These are phyloP conservation scores for Papilio xuthus DNA, from an alignment of 1,140 invertebrate genomes.

Conservation along the genomic window DNA sequence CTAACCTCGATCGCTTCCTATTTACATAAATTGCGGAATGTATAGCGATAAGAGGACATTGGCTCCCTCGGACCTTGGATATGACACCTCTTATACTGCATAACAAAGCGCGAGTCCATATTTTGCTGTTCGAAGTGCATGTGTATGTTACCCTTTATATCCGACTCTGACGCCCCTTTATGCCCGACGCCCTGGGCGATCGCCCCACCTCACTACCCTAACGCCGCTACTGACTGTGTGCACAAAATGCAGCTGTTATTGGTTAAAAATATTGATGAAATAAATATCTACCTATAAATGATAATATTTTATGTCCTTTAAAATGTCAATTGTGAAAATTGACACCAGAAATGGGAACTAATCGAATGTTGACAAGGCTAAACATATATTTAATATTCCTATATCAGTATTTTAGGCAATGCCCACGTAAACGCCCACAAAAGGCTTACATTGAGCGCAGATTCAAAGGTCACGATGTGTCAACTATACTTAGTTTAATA, in stretches of 20 bases:
- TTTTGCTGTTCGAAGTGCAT: neutral
- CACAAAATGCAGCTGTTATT: too few species aligned
- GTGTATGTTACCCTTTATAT: too few species aligned
- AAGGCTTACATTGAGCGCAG: neutral
- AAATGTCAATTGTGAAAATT: neutral
- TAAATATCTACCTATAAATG: too few species aligned
- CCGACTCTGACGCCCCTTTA: too few species aligned
- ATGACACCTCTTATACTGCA: neutral
- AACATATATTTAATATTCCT: neutral
- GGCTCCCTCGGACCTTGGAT: neutral
- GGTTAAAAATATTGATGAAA: too few species aligned
- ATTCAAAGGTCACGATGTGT: neutral
- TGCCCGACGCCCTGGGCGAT: too few species aligned
- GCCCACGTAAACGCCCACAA: neutral
- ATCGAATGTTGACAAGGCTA: neutral
- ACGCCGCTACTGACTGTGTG: too few species aligned
- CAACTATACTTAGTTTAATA: neutral
- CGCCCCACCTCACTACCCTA: too few species aligned
- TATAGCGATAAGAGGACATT: slow-evolving; percentile 32
- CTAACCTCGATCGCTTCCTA: slow-evolving; percentile 28
- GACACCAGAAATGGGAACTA: neutral
- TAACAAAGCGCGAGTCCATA: neutral
- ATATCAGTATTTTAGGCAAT: neutral
- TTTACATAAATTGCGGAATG: slow-evolving; percentile 34
- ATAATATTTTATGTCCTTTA: neutral